Percentiles rank a stretch among this genome's conserved stretches.
Evolutionary conservation across 1,140 invertebrate species (phyloP).

Genomic region (Littorina saxatilis): DNA sequence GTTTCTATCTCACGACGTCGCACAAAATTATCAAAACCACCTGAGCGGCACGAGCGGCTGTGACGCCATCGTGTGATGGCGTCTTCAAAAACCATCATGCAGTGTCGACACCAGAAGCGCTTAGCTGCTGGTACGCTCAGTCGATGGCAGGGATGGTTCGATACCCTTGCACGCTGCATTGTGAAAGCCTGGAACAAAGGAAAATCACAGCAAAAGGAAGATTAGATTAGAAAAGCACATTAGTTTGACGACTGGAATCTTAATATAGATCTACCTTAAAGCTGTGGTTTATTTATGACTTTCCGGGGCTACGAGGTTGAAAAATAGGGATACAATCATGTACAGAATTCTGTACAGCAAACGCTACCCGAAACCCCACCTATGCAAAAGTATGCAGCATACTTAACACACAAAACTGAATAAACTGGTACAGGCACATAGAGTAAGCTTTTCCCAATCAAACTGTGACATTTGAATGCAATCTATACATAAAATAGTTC

Average conservation of each 20-base stretch:
- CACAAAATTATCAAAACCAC: constrained; percentile 46
- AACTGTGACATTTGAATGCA: too few species aligned
- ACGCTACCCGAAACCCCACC: too few species aligned
- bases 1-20: constrained; percentile 54
- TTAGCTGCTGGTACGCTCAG: constrained; percentile 62
- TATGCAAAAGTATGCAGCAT: too few species aligned
- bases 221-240: not conserved
- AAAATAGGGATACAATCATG: too few species aligned
- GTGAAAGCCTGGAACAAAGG: not conserved
- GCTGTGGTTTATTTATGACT: too few species aligned
- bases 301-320: too few species aligned
- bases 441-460: too few species aligned
- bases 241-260: not conserved
- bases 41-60: constrained; percentile 59
- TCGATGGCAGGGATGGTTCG: constrained; percentile 63
- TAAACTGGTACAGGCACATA: too few species aligned
- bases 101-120: constrained; percentile 66
- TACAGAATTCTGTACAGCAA: too few species aligned
- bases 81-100: constrained; percentile 63
- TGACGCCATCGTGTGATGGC: constrained; percentile 66
- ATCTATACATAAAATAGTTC: too few species aligned
- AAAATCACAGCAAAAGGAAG: not conserved
- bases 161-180: constrained; percentile 37
- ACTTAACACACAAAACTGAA: too few species aligned
- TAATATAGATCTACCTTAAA: too few species aligned